phyloP scores from a whole-genome alignment of 2,113 vertebrate species.

The Gymnarchus niloticus region DNA sequence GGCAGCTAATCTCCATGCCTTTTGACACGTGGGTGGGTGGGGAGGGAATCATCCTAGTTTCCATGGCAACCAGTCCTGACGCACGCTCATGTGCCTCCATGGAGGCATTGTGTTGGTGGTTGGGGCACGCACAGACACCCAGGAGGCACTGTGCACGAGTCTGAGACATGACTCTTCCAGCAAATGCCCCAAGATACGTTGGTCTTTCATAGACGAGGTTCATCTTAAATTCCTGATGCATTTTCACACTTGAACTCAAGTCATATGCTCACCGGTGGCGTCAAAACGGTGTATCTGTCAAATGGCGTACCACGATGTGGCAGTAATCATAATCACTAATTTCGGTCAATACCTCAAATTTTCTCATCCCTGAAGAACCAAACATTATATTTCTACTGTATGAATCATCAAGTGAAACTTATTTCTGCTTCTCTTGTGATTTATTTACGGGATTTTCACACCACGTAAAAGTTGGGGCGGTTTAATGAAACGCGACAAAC shows the following conservation, averaged over 20 bases:
- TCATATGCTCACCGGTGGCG: neutral
- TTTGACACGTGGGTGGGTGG: neutral
- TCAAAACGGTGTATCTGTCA: neutral
- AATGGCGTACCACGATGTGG: neutral
- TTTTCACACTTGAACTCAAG: neutral
- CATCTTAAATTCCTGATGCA: neutral
- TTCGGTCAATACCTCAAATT: neutral
- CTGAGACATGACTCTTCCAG: neutral
- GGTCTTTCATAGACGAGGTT: neutral
- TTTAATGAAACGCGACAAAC: neutral
- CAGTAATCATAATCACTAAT: neutral
- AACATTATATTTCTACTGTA: neutral
- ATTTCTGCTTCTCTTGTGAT: neutral
- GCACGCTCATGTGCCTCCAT: neutral
- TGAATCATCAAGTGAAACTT: neutral
- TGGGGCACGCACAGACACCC: neutral
- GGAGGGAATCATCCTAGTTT: neutral
- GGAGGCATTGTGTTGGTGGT: neutral
- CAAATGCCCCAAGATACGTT: neutral
- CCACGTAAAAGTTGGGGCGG: neutral
- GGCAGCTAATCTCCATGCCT: neutral
- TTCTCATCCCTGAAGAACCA: neutral
- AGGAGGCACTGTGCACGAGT: neutral
- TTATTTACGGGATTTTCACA: neutral
- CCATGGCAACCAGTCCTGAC: neutral